A percentile compares a stretch with the other conserved stretches of the same genome.
Evolutionary conservation across 2,888 invertebrate species (phyloP).

Genomic region (Marronus borbonicus): DNA sequence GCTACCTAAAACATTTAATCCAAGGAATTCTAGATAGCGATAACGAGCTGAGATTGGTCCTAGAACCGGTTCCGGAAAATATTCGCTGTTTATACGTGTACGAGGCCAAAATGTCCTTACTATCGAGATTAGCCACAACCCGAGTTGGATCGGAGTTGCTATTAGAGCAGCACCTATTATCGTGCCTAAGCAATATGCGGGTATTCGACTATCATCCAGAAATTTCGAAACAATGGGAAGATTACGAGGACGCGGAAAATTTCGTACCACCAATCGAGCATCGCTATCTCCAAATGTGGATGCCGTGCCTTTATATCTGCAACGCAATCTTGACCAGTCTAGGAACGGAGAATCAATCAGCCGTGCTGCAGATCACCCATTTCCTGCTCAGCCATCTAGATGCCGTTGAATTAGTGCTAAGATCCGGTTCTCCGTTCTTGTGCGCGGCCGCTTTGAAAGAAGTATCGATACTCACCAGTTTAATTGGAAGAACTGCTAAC

Average conservation of each 20-base stretch:
- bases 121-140: slow-evolving; percentile 80
- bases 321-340: slow-evolving; percentile 87
- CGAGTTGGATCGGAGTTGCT: slow-evolving; percentile 79
- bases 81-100: slow-evolving; percentile 88
- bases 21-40: slow-evolving; percentile 86
- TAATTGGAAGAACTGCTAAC: slow-evolving; percentile 67
- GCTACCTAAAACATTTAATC: slow-evolving; percentile 87
- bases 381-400: slow-evolving; percentile 88
- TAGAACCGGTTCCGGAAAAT: slow-evolving; percentile 79
- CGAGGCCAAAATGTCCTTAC: slow-evolving; percentile 88
- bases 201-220: slow-evolving; percentile 85
- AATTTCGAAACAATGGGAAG: slow-evolving; percentile 65
- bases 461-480: slow-evolving; percentile 81
- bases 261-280: slow-evolving; percentile 78
- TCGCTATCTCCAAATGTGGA: slow-evolving; percentile 87
- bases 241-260: slow-evolving; percentile 62
- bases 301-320: slow-evolving; percentile 87
- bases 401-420: slow-evolving; percentile 83
- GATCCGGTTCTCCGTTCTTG: slow-evolving; percentile 79
- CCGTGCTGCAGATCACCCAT: slow-evolving; percentile 85
- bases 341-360: slow-evolving; percentile 88
- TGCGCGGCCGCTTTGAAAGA: slow-evolving; percentile 81
- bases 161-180: slow-evolving; percentile 75
- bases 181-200: slow-evolving; percentile 78
- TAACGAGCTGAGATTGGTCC: slow-evolving; percentile 76